These are phyloP conservation scores for Oegoconia quadripuncta DNA, from an alignment of 2,888 invertebrate species.

Conservation along the genomic window DNA sequence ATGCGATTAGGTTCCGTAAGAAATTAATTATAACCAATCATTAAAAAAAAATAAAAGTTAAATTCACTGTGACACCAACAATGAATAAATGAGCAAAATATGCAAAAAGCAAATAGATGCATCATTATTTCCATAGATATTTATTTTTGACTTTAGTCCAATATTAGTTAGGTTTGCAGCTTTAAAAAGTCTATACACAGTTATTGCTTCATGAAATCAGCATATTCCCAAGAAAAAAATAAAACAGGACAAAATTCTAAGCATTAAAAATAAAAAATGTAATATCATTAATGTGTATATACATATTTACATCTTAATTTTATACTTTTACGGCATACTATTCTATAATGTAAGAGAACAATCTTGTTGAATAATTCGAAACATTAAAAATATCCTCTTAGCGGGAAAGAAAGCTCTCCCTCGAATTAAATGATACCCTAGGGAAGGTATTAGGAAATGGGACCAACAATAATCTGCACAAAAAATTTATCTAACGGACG, in stretches of 20 bases:
- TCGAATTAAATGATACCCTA: slow-evolving; percentile 10
- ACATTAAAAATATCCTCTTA: slow-evolving; percentile 33
- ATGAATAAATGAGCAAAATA: slow-evolving; percentile 32
- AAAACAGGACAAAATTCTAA: slow-evolving; percentile 44
- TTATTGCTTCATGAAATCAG: slow-evolving; percentile 2
- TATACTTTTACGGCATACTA: slow-evolving; percentile 41
- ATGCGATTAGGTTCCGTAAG: not conserved
- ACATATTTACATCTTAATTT: slow-evolving; percentile 73
- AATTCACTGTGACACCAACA: slow-evolving; percentile 28
- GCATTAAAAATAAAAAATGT: slow-evolving; percentile 50
- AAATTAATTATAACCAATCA: too few species aligned
- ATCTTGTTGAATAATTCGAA: slow-evolving; percentile 39
- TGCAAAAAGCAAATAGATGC: slow-evolving; percentile 9
- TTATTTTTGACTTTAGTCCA: slow-evolving; percentile 12
- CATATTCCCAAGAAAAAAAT: slow-evolving; percentile 24
- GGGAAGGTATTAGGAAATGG: slow-evolving; percentile 33
- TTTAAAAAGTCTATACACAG: slow-evolving; percentile 1
- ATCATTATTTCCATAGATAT: slow-evolving; percentile 1
- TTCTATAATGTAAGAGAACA: slow-evolving; percentile 48
- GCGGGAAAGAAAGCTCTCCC: slow-evolving; percentile 26
- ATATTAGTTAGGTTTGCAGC: not conserved
- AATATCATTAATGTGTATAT: slow-evolving; percentile 71
- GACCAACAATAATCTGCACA: slow-evolving; percentile 37
- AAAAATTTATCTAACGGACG: slow-evolving; percentile 54
- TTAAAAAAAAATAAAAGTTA: not conserved